Base-by-base conservation (phyloP, 2,888 invertebrate genomes). In the Sesamia inferens region DNA sequence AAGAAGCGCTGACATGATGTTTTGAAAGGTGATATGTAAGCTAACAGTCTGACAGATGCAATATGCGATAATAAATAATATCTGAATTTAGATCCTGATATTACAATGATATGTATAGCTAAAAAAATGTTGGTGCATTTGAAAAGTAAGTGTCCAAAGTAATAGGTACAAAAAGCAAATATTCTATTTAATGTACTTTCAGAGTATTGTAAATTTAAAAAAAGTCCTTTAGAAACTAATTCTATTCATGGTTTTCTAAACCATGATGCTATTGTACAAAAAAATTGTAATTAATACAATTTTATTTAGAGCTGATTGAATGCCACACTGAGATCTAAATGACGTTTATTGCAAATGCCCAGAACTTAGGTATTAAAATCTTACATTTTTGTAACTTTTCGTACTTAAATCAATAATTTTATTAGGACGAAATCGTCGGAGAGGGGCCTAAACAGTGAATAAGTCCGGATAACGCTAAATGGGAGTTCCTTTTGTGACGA, bases 11-110 rank as follows among this genome's bases (percentile, higher is more conserved):
- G 84, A 71, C 82, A 81, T 31, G 72, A 68, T 70, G 76, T 81
- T 81, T 68, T 81, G 84, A 84, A 83, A 83, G 72, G 58, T 22
- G 54, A 68, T 51, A 39, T 64, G 63, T 74, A 66, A 74, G 68
- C 55, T 69, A 71, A 76, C 66, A 47, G 58, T 44, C 61, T 65
- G 75, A 71, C 81, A 67, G 74, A 59, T 51, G 39, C 39, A 42
- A 16, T 66, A 51, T 67, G 39, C 19, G 63, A 67, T 48, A 44
- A 22, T 59, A 24, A 14, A 51, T 1, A 57, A 66, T 19, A 64
- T 44, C 24, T 63, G 22, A 48, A 51, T 57, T 51, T 13, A 47
- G 42, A 48, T 42, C 48, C 2, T 31, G 22, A 59, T 54, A 6
- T n/a, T 44, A n/a, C 6, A 0, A 14, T 16, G 5, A 47, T 44